phyloP scores from a whole-genome alignment of 2,113 vertebrate genomes.

The Poeciliopsis occidentalis region DNA sequence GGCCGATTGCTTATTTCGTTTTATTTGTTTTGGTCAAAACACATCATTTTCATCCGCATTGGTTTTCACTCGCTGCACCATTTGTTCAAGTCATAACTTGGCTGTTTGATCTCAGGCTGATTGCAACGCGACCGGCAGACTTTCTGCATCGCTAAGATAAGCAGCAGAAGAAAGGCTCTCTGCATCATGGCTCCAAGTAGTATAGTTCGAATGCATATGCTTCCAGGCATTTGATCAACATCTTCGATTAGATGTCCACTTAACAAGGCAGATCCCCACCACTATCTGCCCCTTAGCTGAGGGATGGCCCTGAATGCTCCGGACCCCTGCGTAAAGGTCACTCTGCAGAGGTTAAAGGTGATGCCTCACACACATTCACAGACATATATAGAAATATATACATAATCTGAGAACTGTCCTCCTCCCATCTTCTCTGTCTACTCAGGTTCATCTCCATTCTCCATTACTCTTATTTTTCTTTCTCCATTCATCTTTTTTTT shows the following conservation, averaged over 20 bases:
- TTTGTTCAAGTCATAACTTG: slow-evolving; percentile 65
- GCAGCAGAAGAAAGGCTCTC: slow-evolving; percentile 61
- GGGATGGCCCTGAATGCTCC: slow-evolving; percentile 40
- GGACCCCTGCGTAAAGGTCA: slow-evolving; percentile 66
- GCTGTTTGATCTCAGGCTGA: slow-evolving; percentile 52
- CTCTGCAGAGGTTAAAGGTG: slow-evolving; percentile 65
- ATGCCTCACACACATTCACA: slow-evolving; percentile 39
- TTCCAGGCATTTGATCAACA: slow-evolving; percentile 70
- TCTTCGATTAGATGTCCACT: slow-evolving; percentile 74
- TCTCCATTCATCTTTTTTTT: slow-evolving; percentile 44
- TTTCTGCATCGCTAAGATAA: slow-evolving; percentile 43
- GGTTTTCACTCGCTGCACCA: slow-evolving; percentile 68
- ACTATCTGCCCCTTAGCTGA: slow-evolving; percentile 16
- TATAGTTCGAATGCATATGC: slow-evolving; percentile 24
- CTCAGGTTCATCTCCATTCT: slow-evolving; percentile 60
- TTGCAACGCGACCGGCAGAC: slow-evolving; percentile 62
- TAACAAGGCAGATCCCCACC: slow-evolving; percentile 65
- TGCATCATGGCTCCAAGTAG: slow-evolving; percentile 16
- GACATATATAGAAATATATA: slow-evolving; percentile 12
- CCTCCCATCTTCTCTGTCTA: slow-evolving; percentile 52
- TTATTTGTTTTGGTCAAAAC: slow-evolving; percentile 81
- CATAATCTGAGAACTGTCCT: slow-evolving; percentile 48
- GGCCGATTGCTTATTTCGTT: slow-evolving; percentile 68
- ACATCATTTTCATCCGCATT: slow-evolving; percentile 78
- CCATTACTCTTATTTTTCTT: slow-evolving; percentile 56